Evolutionary conservation across 2,113 vertebrate genomes (phyloP).

Genomic region (Gnathonemus longibarbis): DNA sequence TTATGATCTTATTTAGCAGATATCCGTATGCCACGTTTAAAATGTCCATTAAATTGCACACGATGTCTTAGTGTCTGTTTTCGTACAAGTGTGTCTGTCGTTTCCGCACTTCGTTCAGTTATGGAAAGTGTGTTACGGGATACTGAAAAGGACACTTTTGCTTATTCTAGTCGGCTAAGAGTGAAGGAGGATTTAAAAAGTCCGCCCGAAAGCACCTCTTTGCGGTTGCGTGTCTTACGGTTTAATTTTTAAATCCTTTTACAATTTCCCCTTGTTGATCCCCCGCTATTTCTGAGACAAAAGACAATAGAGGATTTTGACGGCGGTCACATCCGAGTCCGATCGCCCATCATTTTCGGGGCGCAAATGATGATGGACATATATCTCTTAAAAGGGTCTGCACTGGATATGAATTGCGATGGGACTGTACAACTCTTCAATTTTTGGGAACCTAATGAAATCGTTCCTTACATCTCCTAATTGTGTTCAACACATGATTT

Average conservation of each 20-base stretch:
- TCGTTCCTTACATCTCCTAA: not conserved
- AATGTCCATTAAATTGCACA: not conserved
- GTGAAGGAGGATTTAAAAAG: not conserved
- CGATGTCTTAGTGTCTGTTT: not conserved
- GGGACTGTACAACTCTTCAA: not conserved
- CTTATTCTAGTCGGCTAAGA: not conserved
- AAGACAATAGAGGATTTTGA: not conserved
- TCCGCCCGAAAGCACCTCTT: not conserved
- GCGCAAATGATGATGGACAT: not conserved
- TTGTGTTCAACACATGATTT: not conserved
- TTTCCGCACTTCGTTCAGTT: not conserved
- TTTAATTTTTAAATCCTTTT: not conserved
- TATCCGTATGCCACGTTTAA: not conserved
- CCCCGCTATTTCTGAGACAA: not conserved
- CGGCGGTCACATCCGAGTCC: not conserved
- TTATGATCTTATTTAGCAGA: not conserved
- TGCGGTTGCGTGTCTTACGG: not conserved
- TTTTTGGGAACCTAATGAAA: not conserved
- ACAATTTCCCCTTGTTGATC: not conserved
- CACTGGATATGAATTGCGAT: not conserved
- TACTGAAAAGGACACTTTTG: not conserved
- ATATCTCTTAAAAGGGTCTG: not conserved
- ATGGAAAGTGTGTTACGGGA: not conserved
- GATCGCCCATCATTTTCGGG: not conserved
- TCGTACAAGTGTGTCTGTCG: not conserved